Evolutionary conservation across 2,113 vertebrate genomes (phyloP), one percentile per base, ranked within the genome.

Genomic region (Periophthalmus modestus): DNA sequence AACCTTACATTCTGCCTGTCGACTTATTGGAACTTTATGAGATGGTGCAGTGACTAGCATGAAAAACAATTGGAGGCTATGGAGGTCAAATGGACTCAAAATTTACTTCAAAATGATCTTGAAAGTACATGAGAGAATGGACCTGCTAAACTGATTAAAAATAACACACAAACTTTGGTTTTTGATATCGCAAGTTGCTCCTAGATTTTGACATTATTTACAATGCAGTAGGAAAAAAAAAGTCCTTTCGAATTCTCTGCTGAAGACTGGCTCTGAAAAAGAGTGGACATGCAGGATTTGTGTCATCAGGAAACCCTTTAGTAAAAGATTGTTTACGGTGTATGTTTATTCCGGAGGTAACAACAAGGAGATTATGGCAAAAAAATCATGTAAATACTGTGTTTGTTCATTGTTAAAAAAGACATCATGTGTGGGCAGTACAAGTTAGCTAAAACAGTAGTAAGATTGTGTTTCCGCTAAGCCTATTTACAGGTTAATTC

Each of bases 1-100:
- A 87, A 87, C 66, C 36, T 46, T 47, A 69, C 73, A 34, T 61
- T 67, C 71, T 79, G 78, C 73, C 74, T 71, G n/a, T 69, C 65
- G 66, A 69, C 47, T n/a, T 58, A 14, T 1, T 15, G 13, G 24
- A 55, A 55, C 52, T 55, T 5, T 18, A 52, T 18, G 5, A 5
- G 16, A 28, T 77, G 5, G 6, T 10, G 39, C 6, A 7, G 39
- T 10, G 39, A 43, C 39, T 39, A 39, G 36, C 36, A 1, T 39
- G 36, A 39, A 39, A 39, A 39, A 58, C 33, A 39, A 0, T 13
- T 70, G 33, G n/a, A 24, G 4, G 4, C 57, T 5, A 48, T 57
- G 47, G 19, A 58, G 21, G 9, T 4, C 4, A 43, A 15, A 48
- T 43, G 24, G 55, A 67, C 59, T 39, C 57, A 57, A 57, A 57